These are phyloP conservation scores for Trypoxylon attenuatum DNA, from an alignment of 2,888 invertebrate species.

Conservation along the genomic window DNA sequence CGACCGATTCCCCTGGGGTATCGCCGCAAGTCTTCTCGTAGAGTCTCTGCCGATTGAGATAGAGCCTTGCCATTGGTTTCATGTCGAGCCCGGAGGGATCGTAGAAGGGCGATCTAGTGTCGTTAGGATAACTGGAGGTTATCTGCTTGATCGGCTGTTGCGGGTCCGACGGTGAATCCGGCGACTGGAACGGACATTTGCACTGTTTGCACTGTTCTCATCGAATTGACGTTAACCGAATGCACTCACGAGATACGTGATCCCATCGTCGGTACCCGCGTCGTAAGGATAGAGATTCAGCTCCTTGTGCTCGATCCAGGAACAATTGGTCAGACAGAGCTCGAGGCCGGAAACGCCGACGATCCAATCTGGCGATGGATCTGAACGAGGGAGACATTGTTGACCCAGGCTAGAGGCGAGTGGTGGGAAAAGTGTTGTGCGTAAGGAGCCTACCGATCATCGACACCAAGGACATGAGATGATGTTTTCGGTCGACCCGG, in stretches of 20 bases:
- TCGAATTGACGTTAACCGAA: too few relatives aligned
- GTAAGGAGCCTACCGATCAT: constrained; percentile 82
- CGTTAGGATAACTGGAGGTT: constrained; percentile 92
- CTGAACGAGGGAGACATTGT: constrained; percentile 71
- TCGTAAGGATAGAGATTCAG: constrained; percentile 95
- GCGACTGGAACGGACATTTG: too few relatives aligned
- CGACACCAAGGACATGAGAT: constrained; percentile 89
- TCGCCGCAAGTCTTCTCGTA: constrained; percentile 86
- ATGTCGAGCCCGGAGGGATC: constrained; percentile 82
- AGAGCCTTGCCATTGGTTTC: constrained; percentile 89
- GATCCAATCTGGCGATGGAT: constrained; percentile 99
- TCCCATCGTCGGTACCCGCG: constrained; percentile 95
- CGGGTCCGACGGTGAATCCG: constrained; percentile 85
- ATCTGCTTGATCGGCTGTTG: constrained; percentile 91
- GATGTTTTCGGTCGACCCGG: constrained; percentile 88
- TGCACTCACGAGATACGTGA: constrained; percentile 87
- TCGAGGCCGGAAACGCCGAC: constrained; percentile 93
- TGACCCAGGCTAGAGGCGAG: too few relatives aligned
- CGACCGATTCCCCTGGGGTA: constrained; percentile 75
- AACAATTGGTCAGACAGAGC: constrained; percentile 91
- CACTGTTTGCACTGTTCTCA: too few relatives aligned
- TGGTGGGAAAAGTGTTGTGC: too few relatives aligned
- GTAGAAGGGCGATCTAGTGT: constrained; percentile 95
- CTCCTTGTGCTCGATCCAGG: constrained; percentile 90
- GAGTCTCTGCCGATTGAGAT: constrained; percentile 84